Conservation (phyloP, 1,140 invertebrate genomes). For the Drosophila kohkoa region DNA sequence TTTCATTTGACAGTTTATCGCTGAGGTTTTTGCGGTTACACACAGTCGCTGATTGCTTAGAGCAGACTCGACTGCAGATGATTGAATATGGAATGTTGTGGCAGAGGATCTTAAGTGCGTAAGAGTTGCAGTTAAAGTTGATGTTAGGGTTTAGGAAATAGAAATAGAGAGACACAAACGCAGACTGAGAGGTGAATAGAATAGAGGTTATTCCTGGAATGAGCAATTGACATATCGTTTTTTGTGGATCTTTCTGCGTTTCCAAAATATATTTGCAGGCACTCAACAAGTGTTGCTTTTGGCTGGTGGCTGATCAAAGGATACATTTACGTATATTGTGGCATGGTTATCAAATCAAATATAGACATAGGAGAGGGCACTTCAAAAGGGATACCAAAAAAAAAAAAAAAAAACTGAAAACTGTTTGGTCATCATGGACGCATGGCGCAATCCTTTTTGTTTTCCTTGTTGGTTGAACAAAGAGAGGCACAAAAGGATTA, state of each 20-base stretch:
- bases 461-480: background rate
- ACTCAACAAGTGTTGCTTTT: slow-evolving; percentile 14
- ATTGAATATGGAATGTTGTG: background rate
- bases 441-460: slow-evolving; percentile 67
- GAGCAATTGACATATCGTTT: slow-evolving; percentile 34
- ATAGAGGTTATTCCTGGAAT: slow-evolving; percentile 61
- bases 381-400: slow-evolving; percentile 19
- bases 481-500: slow-evolving; percentile 37
- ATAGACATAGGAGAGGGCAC: slow-evolving; percentile 46
- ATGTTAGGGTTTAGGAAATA: background rate
- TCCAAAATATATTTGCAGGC: slow-evolving; percentile 59
- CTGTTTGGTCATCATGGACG: slow-evolving; percentile 60
- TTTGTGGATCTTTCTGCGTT: slow-evolving; percentile 36
- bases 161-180: slow-evolving; percentile 32
- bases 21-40: slow-evolving; percentile 59
- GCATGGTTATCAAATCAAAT: slow-evolving; percentile 69
- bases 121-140: background rate
- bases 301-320: slow-evolving; percentile 38
- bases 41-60: slow-evolving; percentile 31
- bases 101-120: slow-evolving; percentile 29
- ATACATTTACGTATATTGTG: slow-evolving; percentile 23
- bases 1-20: slow-evolving; percentile 72
- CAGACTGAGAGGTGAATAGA: slow-evolving; percentile 21
- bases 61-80: background rate
- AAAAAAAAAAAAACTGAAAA: background rate